These are phyloP conservation scores for Lutjanus argentimaculatus DNA, from an alignment of 2,797 vertebrate genomes.

Conservation along the genomic window DNA sequence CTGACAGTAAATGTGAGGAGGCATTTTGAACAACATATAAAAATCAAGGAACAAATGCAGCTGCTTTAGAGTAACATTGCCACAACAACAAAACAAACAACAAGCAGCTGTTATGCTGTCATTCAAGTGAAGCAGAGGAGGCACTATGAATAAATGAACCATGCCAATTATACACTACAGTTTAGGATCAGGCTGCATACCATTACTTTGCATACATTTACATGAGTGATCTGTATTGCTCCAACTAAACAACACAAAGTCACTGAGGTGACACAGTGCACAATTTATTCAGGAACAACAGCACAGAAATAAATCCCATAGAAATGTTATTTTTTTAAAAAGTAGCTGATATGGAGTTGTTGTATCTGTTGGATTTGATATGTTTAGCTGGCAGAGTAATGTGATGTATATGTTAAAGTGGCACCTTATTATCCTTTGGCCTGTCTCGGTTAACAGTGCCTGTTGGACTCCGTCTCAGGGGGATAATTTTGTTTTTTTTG, in stretches of 20 bases:
- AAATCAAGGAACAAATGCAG: not conserved
- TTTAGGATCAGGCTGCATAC: not conserved
- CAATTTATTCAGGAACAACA: not conserved
- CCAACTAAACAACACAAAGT: not conserved
- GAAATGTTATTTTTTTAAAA: not conserved
- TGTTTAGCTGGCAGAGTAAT: not conserved
- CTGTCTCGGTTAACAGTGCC: slow-evolving; percentile 13
- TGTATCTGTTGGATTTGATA: not conserved
- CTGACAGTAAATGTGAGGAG: not conserved
- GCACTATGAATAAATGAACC: not conserved
- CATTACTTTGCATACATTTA: too few species aligned
- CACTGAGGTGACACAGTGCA: not conserved
- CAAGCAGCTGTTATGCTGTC: not conserved
- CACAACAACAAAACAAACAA: not conserved
- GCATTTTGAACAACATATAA: not conserved
- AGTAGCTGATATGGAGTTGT: not conserved
- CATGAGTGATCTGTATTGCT: not conserved
- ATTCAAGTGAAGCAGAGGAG: not conserved
- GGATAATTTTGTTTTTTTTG: slow-evolving; percentile 48
- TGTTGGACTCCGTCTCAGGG: not conserved
- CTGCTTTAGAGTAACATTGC: not conserved
- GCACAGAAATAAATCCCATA: not conserved
- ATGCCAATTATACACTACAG: not conserved
- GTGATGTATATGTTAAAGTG: not conserved
- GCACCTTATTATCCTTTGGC: slow-evolving; percentile 12